phyloP scores from a whole-genome alignment of 1,140 invertebrate species.

The Sarcophaga peregrina region DNA sequence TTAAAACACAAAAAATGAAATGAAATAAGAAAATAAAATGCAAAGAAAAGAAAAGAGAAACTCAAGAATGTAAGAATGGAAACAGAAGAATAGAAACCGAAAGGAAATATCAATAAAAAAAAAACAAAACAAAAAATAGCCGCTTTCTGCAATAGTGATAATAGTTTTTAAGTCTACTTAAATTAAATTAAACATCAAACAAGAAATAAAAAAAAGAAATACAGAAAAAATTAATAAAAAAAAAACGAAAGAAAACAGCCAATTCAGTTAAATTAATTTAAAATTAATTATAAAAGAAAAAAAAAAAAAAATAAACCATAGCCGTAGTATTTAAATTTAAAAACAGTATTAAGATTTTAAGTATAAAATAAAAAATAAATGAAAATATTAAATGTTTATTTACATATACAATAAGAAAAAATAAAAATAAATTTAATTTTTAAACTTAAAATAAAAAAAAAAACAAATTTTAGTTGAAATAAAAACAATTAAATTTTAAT shows the following conservation, averaged over 20 bases:
- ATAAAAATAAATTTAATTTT: slow-evolving; percentile 7
- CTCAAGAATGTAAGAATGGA: slow-evolving; percentile 3
- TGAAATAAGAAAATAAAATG: slow-evolving; percentile 40
- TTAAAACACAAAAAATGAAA: slow-evolving; percentile 46
- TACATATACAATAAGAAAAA: slow-evolving; percentile 7
- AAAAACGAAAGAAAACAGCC: slow-evolving; percentile 42
- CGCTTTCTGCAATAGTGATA: slow-evolving; percentile 67
- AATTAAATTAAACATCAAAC: slow-evolving; percentile 32
- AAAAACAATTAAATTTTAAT: too few species aligned
- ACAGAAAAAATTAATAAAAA: neutral
- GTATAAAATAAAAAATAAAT: too few species aligned
- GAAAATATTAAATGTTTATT: slow-evolving; percentile 45
- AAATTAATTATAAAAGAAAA: slow-evolving; percentile 11
- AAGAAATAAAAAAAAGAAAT: slow-evolving; percentile 31
- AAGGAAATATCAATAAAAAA: neutral
- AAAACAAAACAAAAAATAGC: slow-evolving; percentile 53
- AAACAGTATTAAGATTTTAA: slow-evolving; percentile 46
- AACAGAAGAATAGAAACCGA: too few species aligned
- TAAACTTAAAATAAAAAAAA: neutral
- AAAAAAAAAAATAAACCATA: slow-evolving; percentile 45
- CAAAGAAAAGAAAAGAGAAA: slow-evolving; percentile 44
- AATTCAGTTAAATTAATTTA: slow-evolving; percentile 37
- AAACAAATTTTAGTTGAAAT: neutral
- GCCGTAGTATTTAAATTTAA: slow-evolving; percentile 36
- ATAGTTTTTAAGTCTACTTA: slow-evolving; percentile 59